phyloP scores from a whole-genome alignment of 2,888 invertebrate genomes.

The Pimpla rufipes region DNA sequence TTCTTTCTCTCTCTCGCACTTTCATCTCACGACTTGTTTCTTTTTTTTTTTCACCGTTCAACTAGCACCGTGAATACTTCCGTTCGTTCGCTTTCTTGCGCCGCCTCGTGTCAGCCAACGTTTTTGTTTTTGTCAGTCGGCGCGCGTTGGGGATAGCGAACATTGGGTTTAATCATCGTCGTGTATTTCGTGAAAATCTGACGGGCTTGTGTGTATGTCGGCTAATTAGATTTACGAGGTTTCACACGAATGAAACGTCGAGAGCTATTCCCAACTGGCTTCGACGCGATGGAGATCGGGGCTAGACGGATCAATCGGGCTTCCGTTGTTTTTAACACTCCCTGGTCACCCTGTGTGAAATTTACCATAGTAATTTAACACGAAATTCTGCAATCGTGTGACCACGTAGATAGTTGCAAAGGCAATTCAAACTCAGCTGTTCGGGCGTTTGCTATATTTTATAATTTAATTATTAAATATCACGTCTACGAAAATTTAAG shows the following conservation, averaged over 20 bases:
- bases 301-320: no score
- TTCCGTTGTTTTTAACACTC: background rate
- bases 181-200: background rate
- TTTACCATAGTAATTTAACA: no score
- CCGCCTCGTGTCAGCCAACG: background rate
- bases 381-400: background rate
- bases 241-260: slow-evolving; percentile 5
- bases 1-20: slow-evolving; percentile 44
- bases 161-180: background rate
- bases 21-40: slow-evolving; percentile 45
- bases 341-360: no score
- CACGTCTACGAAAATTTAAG: no score
- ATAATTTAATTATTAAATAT: no score
- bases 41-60: slow-evolving; percentile 5
- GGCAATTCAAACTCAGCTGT: no score
- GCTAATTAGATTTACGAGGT: slow-evolving; percentile 39
- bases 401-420: no score
- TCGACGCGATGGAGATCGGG: no score
- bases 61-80: slow-evolving; percentile 7
- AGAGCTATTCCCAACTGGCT: background rate
- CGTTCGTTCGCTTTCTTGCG: slow-evolving; percentile 12
- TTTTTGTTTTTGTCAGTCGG: slow-evolving; percentile 20
- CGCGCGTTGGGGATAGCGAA: background rate
- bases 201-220: background rate
- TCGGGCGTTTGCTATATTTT: no score